phyloP scores from a whole-genome alignment of 2,888 invertebrate species.

The Trichopoda pennipes region DNA sequence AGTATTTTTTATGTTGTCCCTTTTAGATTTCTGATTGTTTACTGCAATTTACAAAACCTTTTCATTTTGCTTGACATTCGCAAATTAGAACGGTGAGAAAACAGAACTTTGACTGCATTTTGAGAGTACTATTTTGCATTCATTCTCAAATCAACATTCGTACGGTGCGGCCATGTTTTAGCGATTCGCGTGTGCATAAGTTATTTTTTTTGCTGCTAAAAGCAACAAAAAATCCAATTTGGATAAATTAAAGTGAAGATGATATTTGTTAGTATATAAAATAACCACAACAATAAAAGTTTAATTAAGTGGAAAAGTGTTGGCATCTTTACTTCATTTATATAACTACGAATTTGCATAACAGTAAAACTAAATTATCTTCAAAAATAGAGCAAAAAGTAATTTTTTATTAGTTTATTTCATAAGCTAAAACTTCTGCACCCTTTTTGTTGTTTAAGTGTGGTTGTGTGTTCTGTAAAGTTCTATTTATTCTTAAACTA shows the following conservation, averaged over 20 bases:
- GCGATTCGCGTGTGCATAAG: constrained; percentile 41
- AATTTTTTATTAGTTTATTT: constrained; percentile 42
- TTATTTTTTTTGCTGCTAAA: constrained; percentile 19
- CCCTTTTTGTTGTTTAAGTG: constrained; percentile 51
- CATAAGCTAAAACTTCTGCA: constrained; percentile 56
- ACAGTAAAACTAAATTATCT: constrained; percentile 23
- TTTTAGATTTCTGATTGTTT: constrained; percentile 19
- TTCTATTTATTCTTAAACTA: constrained; percentile 14
- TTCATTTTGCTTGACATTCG: constrained; percentile 44
- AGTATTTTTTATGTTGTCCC: constrained; percentile 5
- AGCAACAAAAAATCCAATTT: constrained; percentile 41
- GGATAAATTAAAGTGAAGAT: constrained; percentile 54
- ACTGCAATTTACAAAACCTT: constrained; percentile 9
- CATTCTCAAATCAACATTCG: constrained; percentile 61
- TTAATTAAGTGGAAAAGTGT: constrained; percentile 42
- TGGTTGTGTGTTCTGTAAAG: constrained; percentile 29
- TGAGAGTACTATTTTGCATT: constrained; percentile 59
- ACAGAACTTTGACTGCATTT: constrained; percentile 45
- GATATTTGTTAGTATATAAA: constrained; percentile 30
- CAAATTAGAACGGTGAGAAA: constrained; percentile 20
- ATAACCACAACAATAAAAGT: constrained; percentile 39
- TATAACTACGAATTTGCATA: constrained; percentile 37
- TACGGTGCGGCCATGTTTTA: constrained; percentile 44
- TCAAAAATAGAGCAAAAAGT: constrained; percentile 60
- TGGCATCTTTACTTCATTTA: constrained; percentile 25